A percentile compares a stretch with the other conserved stretches of the same genome.
These are phyloP conservation scores for Cariama cristata DNA, from an alignment of 2,113 vertebrate species.

Conservation along the genomic window DNA sequence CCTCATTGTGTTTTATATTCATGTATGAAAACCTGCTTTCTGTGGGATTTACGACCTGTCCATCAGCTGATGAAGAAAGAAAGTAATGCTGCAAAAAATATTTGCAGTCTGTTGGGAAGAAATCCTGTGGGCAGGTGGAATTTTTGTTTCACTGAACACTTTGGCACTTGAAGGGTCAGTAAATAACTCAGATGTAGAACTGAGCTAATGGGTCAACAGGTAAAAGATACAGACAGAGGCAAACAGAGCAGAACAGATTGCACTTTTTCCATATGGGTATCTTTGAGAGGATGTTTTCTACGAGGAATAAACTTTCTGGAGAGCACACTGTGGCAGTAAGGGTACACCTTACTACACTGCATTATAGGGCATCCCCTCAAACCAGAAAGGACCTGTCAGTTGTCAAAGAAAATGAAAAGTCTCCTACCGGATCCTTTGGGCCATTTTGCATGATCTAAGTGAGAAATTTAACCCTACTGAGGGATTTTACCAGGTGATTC, in stretches of 20 bases:
- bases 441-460: neutral
- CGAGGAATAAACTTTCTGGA: neutral
- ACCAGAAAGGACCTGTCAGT: neutral
- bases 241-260: neutral
- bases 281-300: neutral
- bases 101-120: neutral
- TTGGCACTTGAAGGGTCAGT: neutral
- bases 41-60: neutral
- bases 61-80: neutral
- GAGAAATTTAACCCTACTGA: neutral
- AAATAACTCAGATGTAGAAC: neutral
- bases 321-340: neutral
- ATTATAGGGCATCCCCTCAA: neutral
- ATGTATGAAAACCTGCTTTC: neutral
- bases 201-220: neutral
- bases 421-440: neutral
- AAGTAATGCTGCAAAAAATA: neutral
- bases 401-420: neutral
- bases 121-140: neutral
- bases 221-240: neutral
- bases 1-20: neutral
- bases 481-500: neutral
- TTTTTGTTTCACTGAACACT: neutral
- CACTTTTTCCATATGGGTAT: neutral
- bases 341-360: neutral